Evolutionary conservation across 2,888 invertebrate species (phyloP).

Genomic region (Trissolcus brochymenae): DNA sequence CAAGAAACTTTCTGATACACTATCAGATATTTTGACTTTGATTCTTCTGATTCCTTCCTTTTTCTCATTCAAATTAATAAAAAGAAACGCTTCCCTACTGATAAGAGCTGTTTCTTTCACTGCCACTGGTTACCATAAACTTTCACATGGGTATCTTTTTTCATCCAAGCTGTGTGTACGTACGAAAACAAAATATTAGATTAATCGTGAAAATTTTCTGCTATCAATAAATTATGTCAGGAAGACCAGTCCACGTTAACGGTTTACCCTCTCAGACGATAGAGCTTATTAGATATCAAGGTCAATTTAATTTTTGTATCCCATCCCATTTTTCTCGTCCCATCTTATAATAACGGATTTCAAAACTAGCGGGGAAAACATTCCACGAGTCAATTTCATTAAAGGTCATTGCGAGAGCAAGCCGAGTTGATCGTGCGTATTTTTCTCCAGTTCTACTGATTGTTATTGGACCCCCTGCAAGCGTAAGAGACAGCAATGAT

Average conservation of each 20-base stretch:
- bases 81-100: neutral
- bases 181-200: neutral
- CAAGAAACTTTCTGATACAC: neutral
- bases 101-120: neutral
- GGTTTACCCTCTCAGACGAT: slow-evolving; percentile 43
- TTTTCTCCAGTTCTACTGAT: slow-evolving; percentile 8
- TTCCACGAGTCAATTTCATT: slow-evolving; percentile 51
- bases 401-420: slow-evolving; percentile 47
- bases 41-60: too few relatives aligned
- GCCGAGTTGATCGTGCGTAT: neutral
- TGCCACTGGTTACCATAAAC: neutral
- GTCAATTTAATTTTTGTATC: slow-evolving; percentile 42
- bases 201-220: neutral
- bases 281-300: slow-evolving; percentile 49
- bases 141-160: neutral
- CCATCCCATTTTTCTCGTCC: slow-evolving; percentile 17
- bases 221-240: neutral
- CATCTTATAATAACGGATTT: slow-evolving; percentile 51
- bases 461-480: neutral
- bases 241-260: slow-evolving; percentile 41
- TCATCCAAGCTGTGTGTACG: neutral
- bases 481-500: slow-evolving; percentile 9
- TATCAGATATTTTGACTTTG: slow-evolving; percentile 2
- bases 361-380: slow-evolving; percentile 40
- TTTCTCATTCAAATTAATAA: neutral